These are phyloP conservation scores for Martes flavigula DNA, from an alignment of 2,797 vertebrate species.

Conservation along the genomic window DNA sequence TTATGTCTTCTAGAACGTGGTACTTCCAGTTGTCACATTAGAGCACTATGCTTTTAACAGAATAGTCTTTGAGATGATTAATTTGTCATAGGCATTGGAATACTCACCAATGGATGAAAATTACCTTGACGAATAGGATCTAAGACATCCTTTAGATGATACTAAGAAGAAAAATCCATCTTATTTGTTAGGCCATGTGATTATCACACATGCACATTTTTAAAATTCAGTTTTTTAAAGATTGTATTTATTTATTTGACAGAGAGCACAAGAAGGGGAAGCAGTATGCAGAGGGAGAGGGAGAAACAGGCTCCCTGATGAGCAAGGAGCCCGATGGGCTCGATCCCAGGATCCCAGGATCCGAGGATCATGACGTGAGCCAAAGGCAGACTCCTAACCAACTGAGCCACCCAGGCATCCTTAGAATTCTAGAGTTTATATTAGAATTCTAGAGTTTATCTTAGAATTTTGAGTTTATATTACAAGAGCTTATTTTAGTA, in stretches of 20 bases:
- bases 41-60: background rate
- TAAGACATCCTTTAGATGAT: background rate
- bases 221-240: background rate
- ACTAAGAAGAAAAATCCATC: background rate
- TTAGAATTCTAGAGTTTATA: background rate
- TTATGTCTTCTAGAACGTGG: background rate
- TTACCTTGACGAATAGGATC: background rate
- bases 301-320: background rate
- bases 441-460: background rate
- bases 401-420: background rate
- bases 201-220: background rate
- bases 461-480: background rate
- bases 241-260: background rate
- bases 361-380: background rate
- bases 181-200: background rate
- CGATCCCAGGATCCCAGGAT: background rate
- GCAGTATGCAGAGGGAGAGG: background rate
- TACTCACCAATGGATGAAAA: background rate
- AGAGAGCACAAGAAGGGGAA: background rate
- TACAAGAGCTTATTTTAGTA: slow-evolving; percentile 13
- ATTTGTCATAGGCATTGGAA: background rate
- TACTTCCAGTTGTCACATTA: background rate
- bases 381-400: background rate
- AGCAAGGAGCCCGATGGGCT: background rate
- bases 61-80: background rate